These are phyloP conservation scores for Limnephilus lunatus DNA, from an alignment of 2,888 invertebrate species.

Conservation along the genomic window DNA sequence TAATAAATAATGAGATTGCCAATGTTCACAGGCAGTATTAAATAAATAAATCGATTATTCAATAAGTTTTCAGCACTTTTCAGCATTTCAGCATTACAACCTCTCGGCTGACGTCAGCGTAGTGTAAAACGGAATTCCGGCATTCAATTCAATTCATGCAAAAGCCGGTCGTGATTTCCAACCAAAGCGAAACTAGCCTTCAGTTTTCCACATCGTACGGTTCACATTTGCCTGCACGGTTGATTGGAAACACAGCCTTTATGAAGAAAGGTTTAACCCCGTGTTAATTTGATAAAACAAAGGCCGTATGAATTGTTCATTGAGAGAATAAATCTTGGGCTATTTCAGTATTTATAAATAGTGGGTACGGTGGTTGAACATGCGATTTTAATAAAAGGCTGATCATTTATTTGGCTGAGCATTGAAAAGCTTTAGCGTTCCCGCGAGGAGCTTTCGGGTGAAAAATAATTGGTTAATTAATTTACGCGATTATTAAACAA, in stretches of 20 bases:
- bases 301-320: slow-evolving; percentile 58
- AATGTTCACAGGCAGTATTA: too few species aligned
- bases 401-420: slow-evolving; percentile 22
- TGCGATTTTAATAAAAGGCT: slow-evolving; percentile 48
- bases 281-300: slow-evolving; percentile 59
- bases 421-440: neutral
- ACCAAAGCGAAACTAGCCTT: neutral
- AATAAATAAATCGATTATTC: slow-evolving; percentile 14
- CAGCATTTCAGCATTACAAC: slow-evolving; percentile 17
- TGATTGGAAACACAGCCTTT: neutral
- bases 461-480: slow-evolving; percentile 44
- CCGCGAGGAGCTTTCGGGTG: neutral
- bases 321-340: slow-evolving; percentile 57
- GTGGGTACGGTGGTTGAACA: slow-evolving; percentile 36
- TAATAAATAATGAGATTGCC: neutral
- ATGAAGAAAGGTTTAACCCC: slow-evolving; percentile 26
- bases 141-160: slow-evolving; percentile 32
- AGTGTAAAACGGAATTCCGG: slow-evolving; percentile 24
- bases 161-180: neutral
- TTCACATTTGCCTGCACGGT: neutral
- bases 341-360: slow-evolving; percentile 58
- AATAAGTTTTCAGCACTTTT: neutral
- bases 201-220: neutral
- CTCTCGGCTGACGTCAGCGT: slow-evolving; percentile 22
- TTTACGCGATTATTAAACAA: neutral